Conservation (phyloP, 2,888 invertebrate genomes). For the Pammene aurita region DNA sequence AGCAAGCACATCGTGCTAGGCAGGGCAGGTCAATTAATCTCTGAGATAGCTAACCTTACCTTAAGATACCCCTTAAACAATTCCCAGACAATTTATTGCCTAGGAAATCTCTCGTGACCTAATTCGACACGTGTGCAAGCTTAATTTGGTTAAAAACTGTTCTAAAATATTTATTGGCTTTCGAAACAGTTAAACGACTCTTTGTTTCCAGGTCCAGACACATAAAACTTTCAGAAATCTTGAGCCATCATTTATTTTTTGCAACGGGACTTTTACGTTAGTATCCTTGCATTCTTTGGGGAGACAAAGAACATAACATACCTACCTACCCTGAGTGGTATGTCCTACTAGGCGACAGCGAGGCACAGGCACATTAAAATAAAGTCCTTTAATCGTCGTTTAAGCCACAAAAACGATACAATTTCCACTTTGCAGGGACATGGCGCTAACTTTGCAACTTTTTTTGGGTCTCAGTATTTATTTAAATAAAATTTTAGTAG, state of each 20-base stretch:
- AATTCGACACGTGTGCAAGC: constrained; percentile 65
- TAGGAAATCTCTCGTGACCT: constrained; percentile 53
- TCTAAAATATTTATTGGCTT: constrained; percentile 67
- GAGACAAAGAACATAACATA: constrained; percentile 28
- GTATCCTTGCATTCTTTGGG: constrained; percentile 30
- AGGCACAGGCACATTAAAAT: too few relatives aligned
- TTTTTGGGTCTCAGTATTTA: too few relatives aligned
- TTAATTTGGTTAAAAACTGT: constrained; percentile 59
- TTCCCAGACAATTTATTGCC: constrained; percentile 26
- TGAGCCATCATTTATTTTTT: constrained; percentile 60
- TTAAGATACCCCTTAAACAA: constrained; percentile 16
- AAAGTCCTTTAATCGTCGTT: too few relatives aligned
- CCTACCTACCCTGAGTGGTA: constrained; percentile 6
- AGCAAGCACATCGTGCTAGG: too few relatives aligned
- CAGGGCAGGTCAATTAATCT: constrained; percentile 1
- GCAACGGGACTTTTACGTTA: constrained; percentile 61
- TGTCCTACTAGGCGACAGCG: constrained; percentile 1
- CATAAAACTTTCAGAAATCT: constrained; percentile 71
- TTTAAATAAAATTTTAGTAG: too few relatives aligned
- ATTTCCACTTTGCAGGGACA: too few relatives aligned
- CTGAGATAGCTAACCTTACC: constrained; percentile 5
- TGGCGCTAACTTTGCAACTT: too few relatives aligned
- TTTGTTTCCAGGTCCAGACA: constrained; percentile 72
- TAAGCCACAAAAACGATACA: too few relatives aligned
- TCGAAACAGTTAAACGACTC: constrained; percentile 67